Percentiles rank a stretch among this genome's conserved stretches.
Conservation (phyloP, 2,113 vertebrate genomes). For the Aramus guarauna region DNA sequence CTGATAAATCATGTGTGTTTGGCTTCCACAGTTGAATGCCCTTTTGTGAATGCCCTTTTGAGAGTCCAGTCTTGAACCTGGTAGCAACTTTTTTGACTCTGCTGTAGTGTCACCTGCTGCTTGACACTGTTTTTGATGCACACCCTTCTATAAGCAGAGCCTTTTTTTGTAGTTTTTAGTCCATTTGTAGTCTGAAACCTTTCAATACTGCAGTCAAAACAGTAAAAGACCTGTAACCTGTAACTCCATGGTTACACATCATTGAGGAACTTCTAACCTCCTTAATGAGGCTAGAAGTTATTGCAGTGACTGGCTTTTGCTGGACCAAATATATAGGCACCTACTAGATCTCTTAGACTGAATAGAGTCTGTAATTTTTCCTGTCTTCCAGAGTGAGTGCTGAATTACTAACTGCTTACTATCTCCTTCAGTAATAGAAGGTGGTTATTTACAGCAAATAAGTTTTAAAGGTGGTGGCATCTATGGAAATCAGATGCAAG, state of each 20-base stretch:
- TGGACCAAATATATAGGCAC: neutral
- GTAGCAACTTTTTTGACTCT: neutral
- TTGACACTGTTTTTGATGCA: neutral
- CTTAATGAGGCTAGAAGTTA: neutral
- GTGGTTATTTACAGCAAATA: neutral
- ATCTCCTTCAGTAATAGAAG: neutral
- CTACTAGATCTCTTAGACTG: neutral
- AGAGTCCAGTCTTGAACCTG: neutral
- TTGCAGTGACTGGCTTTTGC: neutral
- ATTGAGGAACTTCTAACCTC: neutral
- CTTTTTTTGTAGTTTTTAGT: neutral
- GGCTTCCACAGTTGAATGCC: neutral
- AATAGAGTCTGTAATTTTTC: neutral
- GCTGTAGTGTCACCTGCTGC: neutral
- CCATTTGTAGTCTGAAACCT: neutral
- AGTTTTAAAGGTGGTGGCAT: neutral
- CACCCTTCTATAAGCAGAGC: neutral
- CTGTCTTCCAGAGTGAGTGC: neutral
- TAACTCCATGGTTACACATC: neutral
- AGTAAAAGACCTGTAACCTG: neutral
- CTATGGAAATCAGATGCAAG: neutral
- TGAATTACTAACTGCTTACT: neutral
- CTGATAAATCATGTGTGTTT: neutral
- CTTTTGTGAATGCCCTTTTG: neutral
- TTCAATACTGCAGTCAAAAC: neutral